Percentiles rank a stretch among this genome's conserved stretches.
These are phyloP conservation scores for Scortum barcoo DNA, from an alignment of 2,113 vertebrate species.

Conservation along the genomic window DNA sequence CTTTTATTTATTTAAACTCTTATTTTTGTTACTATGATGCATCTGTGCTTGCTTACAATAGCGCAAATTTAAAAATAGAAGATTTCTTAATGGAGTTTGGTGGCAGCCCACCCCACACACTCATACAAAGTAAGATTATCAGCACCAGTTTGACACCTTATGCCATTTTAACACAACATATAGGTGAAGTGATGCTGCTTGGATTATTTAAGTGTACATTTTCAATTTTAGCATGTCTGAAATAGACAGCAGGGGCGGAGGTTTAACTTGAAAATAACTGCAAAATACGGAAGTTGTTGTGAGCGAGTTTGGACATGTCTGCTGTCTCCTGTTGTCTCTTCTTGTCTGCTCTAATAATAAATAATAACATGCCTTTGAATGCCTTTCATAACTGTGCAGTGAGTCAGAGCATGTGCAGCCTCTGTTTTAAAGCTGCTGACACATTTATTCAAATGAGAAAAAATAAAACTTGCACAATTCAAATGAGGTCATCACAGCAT, in stretches of 20 bases:
- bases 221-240: background rate
- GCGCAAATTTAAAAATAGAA: background rate
- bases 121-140: background rate
- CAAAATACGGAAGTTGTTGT: conserved; percentile 69
- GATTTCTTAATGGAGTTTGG: conserved; percentile 7
- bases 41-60: fast-evolving
- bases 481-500: background rate
- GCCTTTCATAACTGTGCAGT: conserved; percentile 54
- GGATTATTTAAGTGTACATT: background rate
- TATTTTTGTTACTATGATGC: fast-evolving
- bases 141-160: background rate
- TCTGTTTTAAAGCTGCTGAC: background rate
- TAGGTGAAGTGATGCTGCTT: background rate
- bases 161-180: background rate
- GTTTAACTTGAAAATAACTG: conserved; percentile 30
- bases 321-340: conserved; percentile 34
- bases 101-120: fast-evolving
- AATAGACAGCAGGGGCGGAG: background rate
- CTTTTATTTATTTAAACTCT: fast-evolving
- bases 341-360: conserved; percentile 29
- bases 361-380: conserved; percentile 20
- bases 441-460: background rate
- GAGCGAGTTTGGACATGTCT: conserved; percentile 67
- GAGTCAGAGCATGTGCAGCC: conserved; percentile 42
- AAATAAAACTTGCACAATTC: background rate